Evolutionary conservation across 2,888 invertebrate genomes (phyloP), one percentile per base, ranked within the genome.

Genomic region (Tryphoninae sp.): DNA sequence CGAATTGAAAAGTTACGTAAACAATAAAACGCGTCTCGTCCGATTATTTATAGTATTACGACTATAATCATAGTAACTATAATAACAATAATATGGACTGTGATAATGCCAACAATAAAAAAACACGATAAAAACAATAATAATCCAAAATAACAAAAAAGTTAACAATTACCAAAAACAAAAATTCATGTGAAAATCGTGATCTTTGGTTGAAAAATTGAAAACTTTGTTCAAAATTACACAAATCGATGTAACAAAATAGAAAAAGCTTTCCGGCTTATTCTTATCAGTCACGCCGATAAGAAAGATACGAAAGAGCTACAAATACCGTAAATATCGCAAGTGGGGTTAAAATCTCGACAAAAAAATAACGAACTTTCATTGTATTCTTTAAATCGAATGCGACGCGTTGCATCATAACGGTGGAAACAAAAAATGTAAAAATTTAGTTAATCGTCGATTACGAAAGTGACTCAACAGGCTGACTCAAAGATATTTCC

Each of bases 381-480:
- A 3, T 45, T 45, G 13, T 45, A 13, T 45, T 45, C 13, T 45
- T 45, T 45, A 13, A 13, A 13, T 45, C 45, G 13, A 45, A 45
- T 13, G 9, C 13, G 13, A 13, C 11, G 45, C 45, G 45, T 45
- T 45, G 45, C 45, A 45, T 45, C 45, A 45, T 45, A 45, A 45
- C 13, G 45, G 45, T 13, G 13, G 13, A 45, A 45, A 45, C 0
- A 45, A 45, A 45, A 45, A 13, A 13, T 45, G 11, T 7, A 45
- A 45, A 45, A 13, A 45, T 13, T 13, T 45, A 0, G 9, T 55
- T 19, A 55, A 55, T 8, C 16, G 8, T 19, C 8, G n/a, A 7
- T 55, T 55, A 55, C 9, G 9, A 55, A 55, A 23, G 65, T 81
- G 83, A 81, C 73, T 83, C 81, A 83, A 81, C 80, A 22, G 62